Conservation (phyloP, 64 coral and sea anemone genomes). For the Acropora yongei region DNA sequence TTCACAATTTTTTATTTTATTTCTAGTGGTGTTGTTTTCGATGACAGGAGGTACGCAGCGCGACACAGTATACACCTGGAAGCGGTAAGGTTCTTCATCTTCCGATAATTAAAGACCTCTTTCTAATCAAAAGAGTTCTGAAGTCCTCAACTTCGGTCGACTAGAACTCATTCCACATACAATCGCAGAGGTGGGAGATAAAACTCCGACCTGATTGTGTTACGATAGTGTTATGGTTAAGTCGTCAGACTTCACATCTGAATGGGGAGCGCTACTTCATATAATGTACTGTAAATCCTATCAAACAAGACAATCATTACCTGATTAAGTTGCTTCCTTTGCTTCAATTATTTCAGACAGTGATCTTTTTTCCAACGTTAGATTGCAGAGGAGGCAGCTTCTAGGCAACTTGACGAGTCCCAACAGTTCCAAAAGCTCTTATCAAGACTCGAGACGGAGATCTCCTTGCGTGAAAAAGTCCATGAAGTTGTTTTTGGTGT, state of each 20-base stretch:
- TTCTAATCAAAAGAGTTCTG: too few relatives aligned
- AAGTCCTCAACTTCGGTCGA: too few relatives aligned
- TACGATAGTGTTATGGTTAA: too few relatives aligned
- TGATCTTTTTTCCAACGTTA: neutral
- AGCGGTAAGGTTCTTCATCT: neutral
- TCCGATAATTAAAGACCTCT: too few relatives aligned
- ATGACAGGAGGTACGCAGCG: neutral
- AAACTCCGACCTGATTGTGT: too few relatives aligned
- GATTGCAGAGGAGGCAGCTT: neutral
- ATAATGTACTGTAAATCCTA: too few relatives aligned
- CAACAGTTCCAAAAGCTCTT: conserved; percentile 15
- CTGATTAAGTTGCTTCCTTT: neutral
- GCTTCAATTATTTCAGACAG: neutral
- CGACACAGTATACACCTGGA: neutral
- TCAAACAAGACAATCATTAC: too few relatives aligned
- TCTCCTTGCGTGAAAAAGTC: conserved; percentile 25
- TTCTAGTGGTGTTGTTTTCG: conserved; percentile 37
- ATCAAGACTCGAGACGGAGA: neutral
- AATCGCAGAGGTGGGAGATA: too few relatives aligned
- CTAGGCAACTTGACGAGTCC: neutral
- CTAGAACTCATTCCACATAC: too few relatives aligned
- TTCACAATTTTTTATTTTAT: neutral
- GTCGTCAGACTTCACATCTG: too few relatives aligned
- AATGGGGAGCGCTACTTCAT: too few relatives aligned
- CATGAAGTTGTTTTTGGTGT: conserved; percentile 17